Percentiles rank a stretch among this genome's conserved stretches.
These are phyloP conservation scores for Python bivittatus DNA, from an alignment of 2,113 vertebrate species.

Conservation along the genomic window DNA sequence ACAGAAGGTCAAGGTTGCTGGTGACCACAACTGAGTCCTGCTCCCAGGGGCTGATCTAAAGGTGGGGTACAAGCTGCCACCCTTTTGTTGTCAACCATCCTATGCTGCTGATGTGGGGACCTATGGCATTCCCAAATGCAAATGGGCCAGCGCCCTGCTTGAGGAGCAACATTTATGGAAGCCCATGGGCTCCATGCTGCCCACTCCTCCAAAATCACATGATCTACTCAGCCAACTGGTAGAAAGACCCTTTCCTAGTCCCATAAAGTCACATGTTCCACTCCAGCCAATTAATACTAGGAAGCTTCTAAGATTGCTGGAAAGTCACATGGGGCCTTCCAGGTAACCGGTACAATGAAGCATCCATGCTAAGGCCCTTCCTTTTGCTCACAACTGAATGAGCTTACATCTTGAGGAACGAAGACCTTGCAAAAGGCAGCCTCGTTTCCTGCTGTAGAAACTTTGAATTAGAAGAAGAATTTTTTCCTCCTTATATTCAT, in stretches of 20 bases:
- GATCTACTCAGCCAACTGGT: background rate
- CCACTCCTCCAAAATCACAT: background rate
- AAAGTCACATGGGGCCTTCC: background rate
- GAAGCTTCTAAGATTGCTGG: background rate
- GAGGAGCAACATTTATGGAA: background rate
- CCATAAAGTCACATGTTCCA: background rate
- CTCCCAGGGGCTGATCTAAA: background rate
- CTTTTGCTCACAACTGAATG: background rate
- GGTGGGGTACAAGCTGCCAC: background rate
- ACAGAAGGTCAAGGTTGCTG: background rate
- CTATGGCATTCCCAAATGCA: background rate
- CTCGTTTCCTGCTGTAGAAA: background rate
- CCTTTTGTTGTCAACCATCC: background rate
- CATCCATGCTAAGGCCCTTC: background rate
- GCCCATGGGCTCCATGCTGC: background rate
- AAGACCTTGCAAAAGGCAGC: background rate
- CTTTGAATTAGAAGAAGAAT: background rate
- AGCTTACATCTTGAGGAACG: background rate
- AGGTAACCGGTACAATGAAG: background rate
- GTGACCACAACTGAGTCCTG: background rate
- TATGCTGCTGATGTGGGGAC: background rate
- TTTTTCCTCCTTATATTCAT: background rate
- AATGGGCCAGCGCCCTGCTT: background rate
- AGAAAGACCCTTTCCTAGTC: background rate
- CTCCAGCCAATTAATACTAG: background rate